A percentile compares a stretch with the other conserved stretches of the same genome.
Conservation (phyloP, 1,140 invertebrate species). For the Campoletis sonorensis region DNA sequence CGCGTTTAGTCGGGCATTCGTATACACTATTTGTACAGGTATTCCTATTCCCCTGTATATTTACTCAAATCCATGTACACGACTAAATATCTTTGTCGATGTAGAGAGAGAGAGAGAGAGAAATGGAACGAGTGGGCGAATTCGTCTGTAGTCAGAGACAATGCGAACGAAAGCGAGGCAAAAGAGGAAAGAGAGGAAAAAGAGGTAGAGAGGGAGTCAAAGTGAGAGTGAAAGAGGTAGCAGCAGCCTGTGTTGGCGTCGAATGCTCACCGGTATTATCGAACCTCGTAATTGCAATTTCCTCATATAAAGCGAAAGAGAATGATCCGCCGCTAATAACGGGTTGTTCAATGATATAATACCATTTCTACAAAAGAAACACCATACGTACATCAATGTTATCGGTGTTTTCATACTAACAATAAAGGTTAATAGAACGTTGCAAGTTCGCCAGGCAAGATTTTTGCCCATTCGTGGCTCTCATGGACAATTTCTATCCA, state of each 20-base stretch:
- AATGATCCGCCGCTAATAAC: slow-evolving; percentile 16
- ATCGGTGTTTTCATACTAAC: not conserved
- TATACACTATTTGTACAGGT: not conserved
- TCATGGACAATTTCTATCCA: not conserved
- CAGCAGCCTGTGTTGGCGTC: not conserved
- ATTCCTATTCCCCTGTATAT: slow-evolving; percentile 16
- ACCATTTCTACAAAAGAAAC: not conserved
- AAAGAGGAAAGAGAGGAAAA: not conserved
- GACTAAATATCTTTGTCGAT: not conserved
- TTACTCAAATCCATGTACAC: not conserved
- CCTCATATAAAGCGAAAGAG: not conserved
- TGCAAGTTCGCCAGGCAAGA: not conserved
- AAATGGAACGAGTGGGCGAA: slow-evolving; percentile 30
- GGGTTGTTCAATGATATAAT: not conserved
- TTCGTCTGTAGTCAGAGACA: slow-evolving; percentile 21
- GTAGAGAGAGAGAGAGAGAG: not conserved
- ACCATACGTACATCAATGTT: not conserved
- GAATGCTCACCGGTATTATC: slow-evolving; percentile 16
- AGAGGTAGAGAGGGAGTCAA: not conserved
- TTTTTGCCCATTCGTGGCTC: not conserved
- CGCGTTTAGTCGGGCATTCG: slow-evolving; percentile 25
- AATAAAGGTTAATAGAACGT: not conserved
- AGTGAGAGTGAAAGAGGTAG: slow-evolving; percentile 40
- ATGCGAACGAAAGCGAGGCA: slow-evolving; percentile 25
- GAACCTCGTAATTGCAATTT: slow-evolving; percentile 37